Conservation (phyloP, 2,888 invertebrate species). For the Drepanosiphum platanoidis region DNA sequence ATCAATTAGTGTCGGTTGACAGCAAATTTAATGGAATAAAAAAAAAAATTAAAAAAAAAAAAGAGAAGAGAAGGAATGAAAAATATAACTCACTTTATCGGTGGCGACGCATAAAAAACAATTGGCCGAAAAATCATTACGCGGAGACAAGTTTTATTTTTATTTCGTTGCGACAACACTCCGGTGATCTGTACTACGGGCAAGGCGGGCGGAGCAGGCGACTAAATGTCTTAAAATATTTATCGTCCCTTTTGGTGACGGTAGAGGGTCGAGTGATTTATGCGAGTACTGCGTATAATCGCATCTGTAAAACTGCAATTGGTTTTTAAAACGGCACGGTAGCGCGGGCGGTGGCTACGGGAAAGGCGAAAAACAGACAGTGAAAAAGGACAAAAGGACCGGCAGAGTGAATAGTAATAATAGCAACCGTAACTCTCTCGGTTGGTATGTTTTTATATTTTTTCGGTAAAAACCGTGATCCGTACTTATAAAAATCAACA, state of each 20-base stretch:
- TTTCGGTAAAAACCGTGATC: no score
- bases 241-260: slow-evolving; percentile 27
- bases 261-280: slow-evolving; percentile 30
- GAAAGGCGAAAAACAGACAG: background rate
- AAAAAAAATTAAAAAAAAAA: background rate
- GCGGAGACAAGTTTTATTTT: background rate
- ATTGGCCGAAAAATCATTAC: slow-evolving; percentile 23
- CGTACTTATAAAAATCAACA: no score
- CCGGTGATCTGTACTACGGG: background rate
- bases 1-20: slow-evolving; percentile 23
- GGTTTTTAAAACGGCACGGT: slow-evolving; percentile 20
- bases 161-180: slow-evolving; percentile 12
- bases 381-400: background rate
- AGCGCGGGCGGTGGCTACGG: background rate
- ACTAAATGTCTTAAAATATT: slow-evolving; percentile 54
- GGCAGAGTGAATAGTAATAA: slow-evolving; percentile 8
- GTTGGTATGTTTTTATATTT: no score
- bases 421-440: no score
- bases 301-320: slow-evolving; percentile 36
- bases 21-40: slow-evolving; percentile 4
- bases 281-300: slow-evolving; percentile 40
- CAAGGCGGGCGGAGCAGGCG: background rate
- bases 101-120: slow-evolving; percentile 12
- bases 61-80: background rate
- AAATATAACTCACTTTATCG: slow-evolving; percentile 16